These are phyloP conservation scores for Coronaproctus castanopsis DNA, from an alignment of 2,888 invertebrate genomes.

Conservation along the genomic window DNA sequence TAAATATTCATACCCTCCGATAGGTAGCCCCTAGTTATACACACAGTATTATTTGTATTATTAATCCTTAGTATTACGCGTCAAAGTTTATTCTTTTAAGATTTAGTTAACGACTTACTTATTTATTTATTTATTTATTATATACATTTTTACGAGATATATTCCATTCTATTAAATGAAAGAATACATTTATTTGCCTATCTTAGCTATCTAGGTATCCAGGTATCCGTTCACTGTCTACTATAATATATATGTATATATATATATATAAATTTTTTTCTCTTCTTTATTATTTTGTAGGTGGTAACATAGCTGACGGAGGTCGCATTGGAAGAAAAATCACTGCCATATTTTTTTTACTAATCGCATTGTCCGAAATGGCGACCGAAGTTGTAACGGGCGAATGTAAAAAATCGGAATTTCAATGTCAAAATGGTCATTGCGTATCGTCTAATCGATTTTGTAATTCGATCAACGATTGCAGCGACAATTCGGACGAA, in stretches of 20 bases:
- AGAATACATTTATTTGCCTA: too few species aligned
- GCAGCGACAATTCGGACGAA: slow-evolving; percentile 60
- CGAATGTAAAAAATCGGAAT: slow-evolving; percentile 43
- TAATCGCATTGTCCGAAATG: background rate
- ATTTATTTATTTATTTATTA: too few species aligned
- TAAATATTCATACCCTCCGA: too few species aligned
- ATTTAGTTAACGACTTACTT: too few species aligned
- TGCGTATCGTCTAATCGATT: slow-evolving; percentile 50
- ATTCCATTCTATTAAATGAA: too few species aligned
- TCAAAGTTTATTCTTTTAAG: too few species aligned
- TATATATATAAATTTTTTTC: background rate
- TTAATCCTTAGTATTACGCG: too few species aligned
- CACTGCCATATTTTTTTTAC: background rate
- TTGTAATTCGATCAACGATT: slow-evolving; percentile 60
- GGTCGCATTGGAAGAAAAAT: background rate
- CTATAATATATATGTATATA: background rate
- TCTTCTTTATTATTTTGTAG: background rate
- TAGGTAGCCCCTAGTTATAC: too few species aligned
- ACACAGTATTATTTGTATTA: too few species aligned
- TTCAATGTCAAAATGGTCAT: slow-evolving; percentile 42
- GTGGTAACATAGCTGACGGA: background rate
- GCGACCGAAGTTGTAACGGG: background rate
- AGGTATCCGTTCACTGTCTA: background rate
- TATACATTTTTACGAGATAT: too few species aligned
- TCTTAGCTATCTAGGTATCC: background rate